phyloP scores from a whole-genome alignment of 2,797 vertebrate genomes.

The Coreius guichenoti region DNA sequence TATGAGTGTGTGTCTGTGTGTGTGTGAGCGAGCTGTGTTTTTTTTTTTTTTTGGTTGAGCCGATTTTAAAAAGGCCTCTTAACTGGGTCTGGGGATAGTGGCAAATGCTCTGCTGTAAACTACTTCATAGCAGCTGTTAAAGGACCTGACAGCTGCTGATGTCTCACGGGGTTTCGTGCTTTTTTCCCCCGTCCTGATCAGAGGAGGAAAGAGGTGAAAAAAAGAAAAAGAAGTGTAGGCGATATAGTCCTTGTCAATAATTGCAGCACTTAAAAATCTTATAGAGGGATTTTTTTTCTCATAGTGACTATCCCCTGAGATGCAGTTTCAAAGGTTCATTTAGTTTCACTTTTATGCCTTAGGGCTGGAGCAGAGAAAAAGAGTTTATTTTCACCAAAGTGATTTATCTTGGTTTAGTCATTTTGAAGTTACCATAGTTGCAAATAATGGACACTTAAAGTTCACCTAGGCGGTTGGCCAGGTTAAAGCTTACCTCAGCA shows the following conservation, averaged over 20 bases:
- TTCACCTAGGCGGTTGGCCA: constrained; percentile 31
- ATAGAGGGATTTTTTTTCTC: constrained; percentile 65
- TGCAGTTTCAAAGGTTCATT: constrained; percentile 84
- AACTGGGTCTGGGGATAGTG: constrained; percentile 84
- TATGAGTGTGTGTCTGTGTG: constrained; percentile 75
- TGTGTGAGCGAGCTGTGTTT: constrained; percentile 32
- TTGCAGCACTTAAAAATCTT: constrained; percentile 84
- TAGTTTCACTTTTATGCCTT: constrained; percentile 81
- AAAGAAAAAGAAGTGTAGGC: constrained; percentile 70
- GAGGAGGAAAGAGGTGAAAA: constrained; percentile 62
- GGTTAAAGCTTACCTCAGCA: constrained; percentile 43
- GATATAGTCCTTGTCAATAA: constrained; percentile 84
- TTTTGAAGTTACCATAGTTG: constrained; percentile 47
- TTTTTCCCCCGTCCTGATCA: constrained; percentile 73
- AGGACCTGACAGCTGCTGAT: constrained; percentile 82
- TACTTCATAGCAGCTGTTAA: constrained; percentile 81
- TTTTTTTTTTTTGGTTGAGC: constrained; percentile 75
- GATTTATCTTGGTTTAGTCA: constrained; percentile 68
- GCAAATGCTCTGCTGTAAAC: constrained; percentile 78
- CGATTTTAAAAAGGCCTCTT: constrained; percentile 86
- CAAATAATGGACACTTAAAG: constrained; percentile 45
- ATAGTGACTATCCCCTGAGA: constrained; percentile 69
- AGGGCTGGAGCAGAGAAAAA: constrained; percentile 74
- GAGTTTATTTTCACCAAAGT: constrained; percentile 73
- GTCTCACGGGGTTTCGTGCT: constrained; percentile 74